phyloP scores from a whole-genome alignment of 2,113 vertebrate genomes.

The Colinus virginianus region DNA sequence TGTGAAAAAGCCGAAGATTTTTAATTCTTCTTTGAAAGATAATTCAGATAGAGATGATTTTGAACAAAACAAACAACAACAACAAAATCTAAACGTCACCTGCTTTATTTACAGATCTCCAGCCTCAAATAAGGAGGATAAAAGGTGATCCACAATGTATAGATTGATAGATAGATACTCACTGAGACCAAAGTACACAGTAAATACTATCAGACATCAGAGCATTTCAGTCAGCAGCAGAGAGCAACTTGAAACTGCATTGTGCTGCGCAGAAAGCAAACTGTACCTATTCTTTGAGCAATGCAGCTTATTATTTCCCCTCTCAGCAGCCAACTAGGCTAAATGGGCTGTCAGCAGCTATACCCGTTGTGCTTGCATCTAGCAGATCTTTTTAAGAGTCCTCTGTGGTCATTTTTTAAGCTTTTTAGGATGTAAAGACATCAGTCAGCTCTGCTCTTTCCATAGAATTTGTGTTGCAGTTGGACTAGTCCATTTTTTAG shows the following conservation, averaged over 20 bases:
- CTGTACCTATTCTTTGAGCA: not conserved
- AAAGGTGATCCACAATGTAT: not conserved
- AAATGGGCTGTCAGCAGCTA: not conserved
- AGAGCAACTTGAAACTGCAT: not conserved
- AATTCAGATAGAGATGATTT: not conserved
- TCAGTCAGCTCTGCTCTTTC: not conserved
- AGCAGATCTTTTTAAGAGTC: not conserved
- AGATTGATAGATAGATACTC: not conserved
- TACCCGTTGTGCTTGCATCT: not conserved
- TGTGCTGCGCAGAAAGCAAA: not conserved
- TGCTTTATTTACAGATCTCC: not conserved
- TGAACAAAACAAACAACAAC: not conserved
- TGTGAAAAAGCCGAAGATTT: not conserved
- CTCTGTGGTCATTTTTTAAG: not conserved
- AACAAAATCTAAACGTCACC: not conserved
- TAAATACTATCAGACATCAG: not conserved
- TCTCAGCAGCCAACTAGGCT: not conserved
- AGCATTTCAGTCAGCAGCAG: not conserved
- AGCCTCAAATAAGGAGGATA: not conserved
- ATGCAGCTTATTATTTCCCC: accelerated
- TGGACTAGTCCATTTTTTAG: not conserved
- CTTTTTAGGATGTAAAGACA: not conserved
- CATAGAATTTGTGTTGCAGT: not conserved
- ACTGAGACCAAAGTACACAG: not conserved
- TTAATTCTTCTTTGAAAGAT: accelerated